These are phyloP conservation scores for Phaethon lepturus DNA, from an alignment of 2,113 vertebrate genomes.

Conservation along the genomic window DNA sequence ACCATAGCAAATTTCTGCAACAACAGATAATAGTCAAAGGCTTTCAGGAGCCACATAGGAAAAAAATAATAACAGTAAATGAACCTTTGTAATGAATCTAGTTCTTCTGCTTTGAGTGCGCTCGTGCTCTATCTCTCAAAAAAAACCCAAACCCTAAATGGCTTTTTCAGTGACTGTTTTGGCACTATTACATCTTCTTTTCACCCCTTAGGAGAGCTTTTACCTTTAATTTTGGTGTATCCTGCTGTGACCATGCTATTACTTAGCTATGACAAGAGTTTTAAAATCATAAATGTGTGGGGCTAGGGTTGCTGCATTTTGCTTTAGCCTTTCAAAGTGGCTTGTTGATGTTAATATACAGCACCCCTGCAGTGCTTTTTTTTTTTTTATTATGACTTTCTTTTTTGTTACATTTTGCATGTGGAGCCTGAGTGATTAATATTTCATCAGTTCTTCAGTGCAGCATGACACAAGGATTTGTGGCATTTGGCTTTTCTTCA, in stretches of 20 bases:
- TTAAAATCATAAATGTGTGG: constrained; percentile 62
- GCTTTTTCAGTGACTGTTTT: neutral
- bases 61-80: neutral
- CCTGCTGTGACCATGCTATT: constrained; percentile 71
- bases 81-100: neutral
- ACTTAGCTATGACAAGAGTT: constrained; percentile 64
- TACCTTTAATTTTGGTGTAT: constrained; percentile 57
- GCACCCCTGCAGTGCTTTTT: constrained; percentile 41
- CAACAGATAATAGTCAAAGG: neutral
- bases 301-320: constrained; percentile 42
- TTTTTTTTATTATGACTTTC: constrained; percentile 53
- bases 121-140: neutral
- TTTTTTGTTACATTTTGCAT: constrained; percentile 73
- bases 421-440: constrained; percentile 71
- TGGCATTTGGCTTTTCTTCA: constrained; percentile 49
- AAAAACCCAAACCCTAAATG: neutral
- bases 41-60: neutral
- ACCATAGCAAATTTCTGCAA: neutral
- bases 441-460: constrained; percentile 73
- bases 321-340: constrained; percentile 37
- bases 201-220: constrained; percentile 37
- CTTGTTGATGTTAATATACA: constrained; percentile 68
- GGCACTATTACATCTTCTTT: neutral
- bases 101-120: neutral
- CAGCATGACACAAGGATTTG: constrained; percentile 13